Conservation (phyloP, 2,113 vertebrate species). For the Conger conger region DNA sequence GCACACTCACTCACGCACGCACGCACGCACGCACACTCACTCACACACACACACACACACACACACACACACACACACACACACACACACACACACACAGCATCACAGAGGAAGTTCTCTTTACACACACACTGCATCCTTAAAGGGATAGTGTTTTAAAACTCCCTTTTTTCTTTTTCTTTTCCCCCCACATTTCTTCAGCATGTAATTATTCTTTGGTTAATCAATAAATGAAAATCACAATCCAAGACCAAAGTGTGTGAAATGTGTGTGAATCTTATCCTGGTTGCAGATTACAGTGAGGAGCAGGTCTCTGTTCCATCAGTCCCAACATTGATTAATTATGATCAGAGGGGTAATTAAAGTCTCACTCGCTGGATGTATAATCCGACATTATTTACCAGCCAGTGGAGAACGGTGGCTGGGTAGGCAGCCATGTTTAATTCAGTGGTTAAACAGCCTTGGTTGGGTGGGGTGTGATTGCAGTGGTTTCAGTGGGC, state of each 20-base stretch:
- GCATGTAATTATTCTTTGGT: too few relatives aligned
- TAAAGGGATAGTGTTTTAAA: too few relatives aligned
- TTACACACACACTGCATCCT: too few relatives aligned
- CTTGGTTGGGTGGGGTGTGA: background rate
- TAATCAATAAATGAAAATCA: too few relatives aligned
- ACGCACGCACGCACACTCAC: too few relatives aligned
- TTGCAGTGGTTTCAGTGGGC: background rate
- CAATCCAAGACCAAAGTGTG: background rate
- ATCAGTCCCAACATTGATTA: constrained; percentile 22
- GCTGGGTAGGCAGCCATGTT: constrained; percentile 14
- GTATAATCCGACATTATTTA: constrained; percentile 28
- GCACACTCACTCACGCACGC: too few relatives aligned
- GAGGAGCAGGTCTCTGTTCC: background rate
- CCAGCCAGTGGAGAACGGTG: constrained; percentile 2
- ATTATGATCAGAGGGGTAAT: constrained; percentile 27
- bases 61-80: too few relatives aligned
- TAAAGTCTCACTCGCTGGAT: constrained; percentile 15
- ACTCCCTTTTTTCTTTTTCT: too few relatives aligned
- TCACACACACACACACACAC: too few relatives aligned
- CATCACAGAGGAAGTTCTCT: too few relatives aligned
- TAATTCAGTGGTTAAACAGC: constrained; percentile 3
- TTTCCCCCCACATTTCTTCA: too few relatives aligned
- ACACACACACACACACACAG: too few relatives aligned
- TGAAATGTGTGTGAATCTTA: background rate
- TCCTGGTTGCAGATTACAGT: background rate